These are phyloP conservation scores for Melanostoma mellinum DNA, from an alignment of 2,888 invertebrate species.

Conservation along the genomic window DNA sequence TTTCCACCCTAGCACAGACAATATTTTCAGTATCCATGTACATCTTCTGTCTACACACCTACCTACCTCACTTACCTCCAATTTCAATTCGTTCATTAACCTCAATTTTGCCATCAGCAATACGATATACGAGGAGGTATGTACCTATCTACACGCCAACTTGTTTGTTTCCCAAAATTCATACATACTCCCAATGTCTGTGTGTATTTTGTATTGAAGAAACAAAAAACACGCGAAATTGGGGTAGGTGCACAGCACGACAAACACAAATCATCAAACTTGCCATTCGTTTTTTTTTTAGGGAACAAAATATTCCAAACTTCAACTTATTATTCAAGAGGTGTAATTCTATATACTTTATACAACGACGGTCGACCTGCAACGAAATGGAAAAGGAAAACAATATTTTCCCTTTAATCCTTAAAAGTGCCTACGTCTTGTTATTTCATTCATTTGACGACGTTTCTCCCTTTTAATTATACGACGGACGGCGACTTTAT, in stretches of 20 bases:
- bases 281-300: not conserved
- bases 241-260: constrained; percentile 25
- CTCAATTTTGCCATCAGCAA: constrained; percentile 16
- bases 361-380: not conserved
- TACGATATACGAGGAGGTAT: not conserved
- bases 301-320: constrained; percentile 11
- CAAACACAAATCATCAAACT: not conserved
- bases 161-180: constrained; percentile 13
- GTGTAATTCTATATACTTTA: constrained; percentile 15
- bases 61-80: not conserved
- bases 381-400: not conserved
- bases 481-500: constrained; percentile 55
- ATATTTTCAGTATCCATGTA: not conserved
- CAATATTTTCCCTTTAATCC: constrained; percentile 56
- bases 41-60: not conserved
- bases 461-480: constrained; percentile 57
- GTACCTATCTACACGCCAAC: no score
- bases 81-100: constrained; percentile 30
- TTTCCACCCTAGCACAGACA: no score
- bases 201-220: constrained; percentile 21
- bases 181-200: constrained; percentile 7
- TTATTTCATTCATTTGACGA: constrained; percentile 52
- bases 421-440: constrained; percentile 61
- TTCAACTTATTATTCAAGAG: constrained; percentile 21
- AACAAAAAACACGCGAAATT: constrained; percentile 17